Evolutionary conservation across 2,113 vertebrate species (phyloP), one percentile per base, ranked within the genome.

Genomic region (Cyprinus carpio): DNA sequence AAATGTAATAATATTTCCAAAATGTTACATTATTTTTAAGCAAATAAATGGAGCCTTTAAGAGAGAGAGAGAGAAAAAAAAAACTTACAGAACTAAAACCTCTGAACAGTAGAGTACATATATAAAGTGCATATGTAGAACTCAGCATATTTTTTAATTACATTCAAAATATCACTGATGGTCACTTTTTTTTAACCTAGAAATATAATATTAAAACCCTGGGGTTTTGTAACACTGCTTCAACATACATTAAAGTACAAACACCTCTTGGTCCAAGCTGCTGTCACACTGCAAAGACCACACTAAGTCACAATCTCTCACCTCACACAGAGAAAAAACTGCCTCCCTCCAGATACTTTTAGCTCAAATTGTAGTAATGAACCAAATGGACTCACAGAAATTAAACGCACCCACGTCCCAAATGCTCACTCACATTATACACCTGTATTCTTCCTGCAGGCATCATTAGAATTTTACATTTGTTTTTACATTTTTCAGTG

Each of bases 281-380:
- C 31, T 7, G 4, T 23, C 29, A 78, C 20, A n/a, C 51, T 8
- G 75, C 29, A 58, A 78, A 40, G 54, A 25, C 76, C 43, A 40
- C 34, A 16, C 11, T 20, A 77, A 49, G 49, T 54, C 46, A 76
- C 25, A 76, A 75, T 75, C 71, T 74, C 37, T 40, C 71, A 49
- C 40, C 23, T 25, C 10, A 20, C 72, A 75, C 13, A 27, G 4
- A 20, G 27, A 13, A 27, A 56, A 40, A 60, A 10, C 37, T n/a
- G 15, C 15, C 27, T 31, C 46, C 43, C 46, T 76, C 74, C 6
- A 4, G 20, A 80, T 62, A 25, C 23, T 18, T 43, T 16, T 40
- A 40, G 23, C 56, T 80, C 18, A 23, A 25, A 40, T 40, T 60
- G 31, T 6, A n/a, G 29, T 37, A 60, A 78, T 40, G 31, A 60